Conservation (phyloP, 2,113 vertebrate species). For the Channa argus region DNA sequence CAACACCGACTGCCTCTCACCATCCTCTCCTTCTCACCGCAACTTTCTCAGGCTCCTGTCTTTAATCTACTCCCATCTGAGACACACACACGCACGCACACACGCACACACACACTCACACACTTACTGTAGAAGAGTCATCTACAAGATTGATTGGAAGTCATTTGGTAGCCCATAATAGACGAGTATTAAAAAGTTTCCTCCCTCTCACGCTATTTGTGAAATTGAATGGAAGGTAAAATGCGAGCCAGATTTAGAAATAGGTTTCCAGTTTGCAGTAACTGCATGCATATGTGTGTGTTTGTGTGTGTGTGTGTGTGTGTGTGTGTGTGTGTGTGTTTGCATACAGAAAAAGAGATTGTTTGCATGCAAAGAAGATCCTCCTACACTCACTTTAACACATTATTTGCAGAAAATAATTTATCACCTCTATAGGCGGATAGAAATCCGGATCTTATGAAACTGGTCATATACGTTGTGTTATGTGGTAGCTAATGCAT, state of each 20-base stretch:
- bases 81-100: background rate
- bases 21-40: slow-evolving; percentile 13
- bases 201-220: slow-evolving; percentile 59
- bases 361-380: slow-evolving; percentile 39
- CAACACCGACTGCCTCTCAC: slow-evolving; percentile 9
- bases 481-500: background rate
- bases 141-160: slow-evolving; percentile 67
- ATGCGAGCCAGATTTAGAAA: slow-evolving; percentile 62
- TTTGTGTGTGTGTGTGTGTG: slow-evolving; percentile 17
- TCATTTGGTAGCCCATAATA: slow-evolving; percentile 63
- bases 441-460: slow-evolving; percentile 33
- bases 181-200: slow-evolving; percentile 67
- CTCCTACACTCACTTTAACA: slow-evolving; percentile 57
- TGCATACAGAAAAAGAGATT: slow-evolving; percentile 21
- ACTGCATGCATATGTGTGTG: background rate
- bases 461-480: slow-evolving; percentile 16
- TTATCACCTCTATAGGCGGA: slow-evolving; percentile 32
- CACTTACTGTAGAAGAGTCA: slow-evolving; percentile 32
- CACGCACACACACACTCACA: slow-evolving; percentile 12
- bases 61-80: slow-evolving; percentile 27
- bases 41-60: slow-evolving; percentile 21
- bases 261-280: slow-evolving; percentile 38
- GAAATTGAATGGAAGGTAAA: slow-evolving; percentile 70
- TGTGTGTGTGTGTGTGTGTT: slow-evolving; percentile 33
- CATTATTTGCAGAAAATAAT: slow-evolving; percentile 48